Percentiles rank a stretch among this genome's conserved stretches.
Evolutionary conservation across 2,797 vertebrate genomes (phyloP).

Genomic region (Gobionotothen gibberifrons): DNA sequence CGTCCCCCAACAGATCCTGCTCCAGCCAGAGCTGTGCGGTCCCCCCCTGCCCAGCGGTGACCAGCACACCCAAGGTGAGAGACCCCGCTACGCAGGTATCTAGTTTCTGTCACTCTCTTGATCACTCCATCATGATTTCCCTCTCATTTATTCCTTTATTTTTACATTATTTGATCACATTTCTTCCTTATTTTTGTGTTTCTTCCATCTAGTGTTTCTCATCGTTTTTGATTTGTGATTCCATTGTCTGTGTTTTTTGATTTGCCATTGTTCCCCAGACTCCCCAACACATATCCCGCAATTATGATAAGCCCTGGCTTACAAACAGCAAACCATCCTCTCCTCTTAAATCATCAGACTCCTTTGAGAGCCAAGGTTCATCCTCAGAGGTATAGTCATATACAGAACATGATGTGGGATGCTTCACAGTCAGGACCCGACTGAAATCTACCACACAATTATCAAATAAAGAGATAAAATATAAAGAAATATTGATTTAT

Average conservation of each 20-base stretch:
- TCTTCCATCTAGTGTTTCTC: slow-evolving; percentile 49
- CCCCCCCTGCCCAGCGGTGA: slow-evolving; percentile 70
- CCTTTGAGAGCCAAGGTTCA: slow-evolving; percentile 93
- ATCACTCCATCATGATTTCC: slow-evolving; percentile 36
- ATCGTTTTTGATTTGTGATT: slow-evolving; percentile 78
- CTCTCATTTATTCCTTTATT: slow-evolving; percentile 27
- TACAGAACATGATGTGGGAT: slow-evolving; percentile 77
- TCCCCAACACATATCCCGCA: slow-evolving; percentile 97
- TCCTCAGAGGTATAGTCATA: slow-evolving; percentile 97
- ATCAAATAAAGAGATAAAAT: background rate
- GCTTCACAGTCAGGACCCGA: slow-evolving; percentile 71
- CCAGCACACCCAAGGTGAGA: slow-evolving; percentile 91
- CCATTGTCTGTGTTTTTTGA: slow-evolving; percentile 86
- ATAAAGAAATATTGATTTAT: background rate
- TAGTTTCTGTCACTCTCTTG: background rate
- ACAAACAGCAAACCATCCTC: slow-evolving; percentile 99
- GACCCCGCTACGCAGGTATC: background rate
- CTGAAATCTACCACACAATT: slow-evolving; percentile 62
- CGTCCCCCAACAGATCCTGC: slow-evolving; percentile 95
- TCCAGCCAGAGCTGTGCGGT: slow-evolving; percentile 91
- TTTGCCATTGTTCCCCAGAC: slow-evolving; percentile 97
- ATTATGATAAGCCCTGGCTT: slow-evolving; percentile 99
- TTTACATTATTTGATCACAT: slow-evolving; percentile 45
- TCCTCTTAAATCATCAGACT: slow-evolving; percentile 96
- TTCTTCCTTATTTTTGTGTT: slow-evolving; percentile 46